phyloP scores from a whole-genome alignment of 1,140 invertebrate genomes.

The Matsumurasca onukii region DNA sequence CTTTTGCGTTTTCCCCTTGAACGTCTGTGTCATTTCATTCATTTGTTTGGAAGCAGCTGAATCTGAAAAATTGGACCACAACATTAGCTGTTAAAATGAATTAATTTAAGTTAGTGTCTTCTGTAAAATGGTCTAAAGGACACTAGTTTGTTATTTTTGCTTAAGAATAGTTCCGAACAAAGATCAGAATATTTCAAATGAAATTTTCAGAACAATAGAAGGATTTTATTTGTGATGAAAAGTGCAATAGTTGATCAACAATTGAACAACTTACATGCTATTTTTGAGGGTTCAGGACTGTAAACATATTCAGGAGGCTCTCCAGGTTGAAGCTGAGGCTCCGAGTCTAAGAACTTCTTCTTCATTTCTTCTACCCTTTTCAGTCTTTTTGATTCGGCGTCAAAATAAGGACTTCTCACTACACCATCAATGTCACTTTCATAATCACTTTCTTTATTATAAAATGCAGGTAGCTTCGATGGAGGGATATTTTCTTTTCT shows the following conservation, averaged over 20 bases:
- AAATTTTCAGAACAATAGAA: too few species aligned
- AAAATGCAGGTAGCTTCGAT: slow-evolving; percentile 62
- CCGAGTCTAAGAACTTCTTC: slow-evolving; percentile 46
- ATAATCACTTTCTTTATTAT: slow-evolving; percentile 69
- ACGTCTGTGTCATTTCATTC: slow-evolving; percentile 65
- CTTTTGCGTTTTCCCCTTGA: slow-evolving; percentile 68
- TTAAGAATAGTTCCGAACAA: too few species aligned
- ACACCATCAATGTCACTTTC: slow-evolving; percentile 62
- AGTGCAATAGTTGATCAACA: too few species aligned
- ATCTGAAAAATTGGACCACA: slow-evolving; percentile 48
- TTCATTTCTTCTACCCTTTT: slow-evolving; percentile 46
- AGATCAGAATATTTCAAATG: too few species aligned
- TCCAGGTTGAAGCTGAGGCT: slow-evolving; percentile 54
- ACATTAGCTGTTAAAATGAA: too few species aligned
- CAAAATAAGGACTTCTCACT: slow-evolving; percentile 53
- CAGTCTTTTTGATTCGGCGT: slow-evolving; percentile 47
- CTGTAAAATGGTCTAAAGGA: too few species aligned
- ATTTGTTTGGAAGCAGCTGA: slow-evolving; percentile 57
- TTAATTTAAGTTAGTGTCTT: too few species aligned
- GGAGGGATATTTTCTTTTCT: slow-evolving; percentile 21
- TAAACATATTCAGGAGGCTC: slow-evolving; percentile 62
- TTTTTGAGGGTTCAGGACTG: slow-evolving; percentile 44
- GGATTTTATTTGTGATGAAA: too few species aligned
- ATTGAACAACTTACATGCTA: slow-evolving; percentile 42
- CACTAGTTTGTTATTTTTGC: too few species aligned